Evolutionary conservation across 2,888 invertebrate species (phyloP).

Genomic region (Xylota sylvarum): DNA sequence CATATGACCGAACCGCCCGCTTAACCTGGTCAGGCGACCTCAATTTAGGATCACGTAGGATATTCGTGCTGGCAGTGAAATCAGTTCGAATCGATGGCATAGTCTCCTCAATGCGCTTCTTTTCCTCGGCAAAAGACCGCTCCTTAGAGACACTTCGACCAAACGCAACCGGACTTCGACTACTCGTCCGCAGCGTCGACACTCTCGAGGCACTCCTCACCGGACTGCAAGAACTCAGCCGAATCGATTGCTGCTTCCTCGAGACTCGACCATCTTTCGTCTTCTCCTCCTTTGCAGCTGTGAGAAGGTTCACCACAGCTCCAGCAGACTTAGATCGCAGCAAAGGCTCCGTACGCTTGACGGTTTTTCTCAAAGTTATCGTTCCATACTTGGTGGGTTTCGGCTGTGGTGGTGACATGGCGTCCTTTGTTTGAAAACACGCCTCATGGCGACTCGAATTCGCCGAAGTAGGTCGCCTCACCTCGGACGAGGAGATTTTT

Average conservation of each 20-base stretch:
- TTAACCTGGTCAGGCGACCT: slow-evolving; percentile 87
- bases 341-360: slow-evolving; percentile 81
- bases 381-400: slow-evolving; percentile 83
- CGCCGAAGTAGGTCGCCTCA: slow-evolving; percentile 78
- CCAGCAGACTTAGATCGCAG: slow-evolving; percentile 84
- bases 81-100: slow-evolving; percentile 82
- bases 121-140: slow-evolving; percentile 87
- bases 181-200: slow-evolving; percentile 81
- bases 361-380: slow-evolving; percentile 83
- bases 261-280: slow-evolving; percentile 76
- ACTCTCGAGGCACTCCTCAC: slow-evolving; percentile 66
- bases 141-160: slow-evolving; percentile 86
- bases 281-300: slow-evolving; percentile 79
- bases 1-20: slow-evolving; percentile 84
- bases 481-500: slow-evolving; percentile 86
- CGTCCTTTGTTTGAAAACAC: slow-evolving; percentile 82
- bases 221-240: slow-evolving; percentile 82
- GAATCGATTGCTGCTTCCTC: slow-evolving; percentile 80
- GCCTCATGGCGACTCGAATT: slow-evolving; percentile 82
- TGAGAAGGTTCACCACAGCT: slow-evolving; percentile 80
- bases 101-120: slow-evolving; percentile 85
- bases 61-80: slow-evolving; percentile 84
- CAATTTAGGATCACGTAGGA: slow-evolving; percentile 86
- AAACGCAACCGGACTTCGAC: slow-evolving; percentile 85
- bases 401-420: slow-evolving; percentile 74